Evolutionary conservation across 2,888 invertebrate species (phyloP).

Genomic region (Tetanocera ferruginea): DNA sequence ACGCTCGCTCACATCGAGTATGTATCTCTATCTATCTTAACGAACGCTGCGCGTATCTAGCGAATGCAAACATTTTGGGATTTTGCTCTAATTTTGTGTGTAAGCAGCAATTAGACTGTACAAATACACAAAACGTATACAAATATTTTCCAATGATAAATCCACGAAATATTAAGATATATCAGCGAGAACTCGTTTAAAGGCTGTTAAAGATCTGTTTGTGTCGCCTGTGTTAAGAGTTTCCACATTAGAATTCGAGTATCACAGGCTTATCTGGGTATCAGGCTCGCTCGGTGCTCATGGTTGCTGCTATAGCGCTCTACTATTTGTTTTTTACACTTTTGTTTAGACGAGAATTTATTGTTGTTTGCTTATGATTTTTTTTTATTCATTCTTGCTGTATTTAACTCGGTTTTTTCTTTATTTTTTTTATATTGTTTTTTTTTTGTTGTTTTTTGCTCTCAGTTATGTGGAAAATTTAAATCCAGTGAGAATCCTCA

Average conservation of each 20-base stretch:
- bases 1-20: background rate
- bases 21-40: no score
- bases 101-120: constrained; percentile 59
- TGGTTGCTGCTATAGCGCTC: constrained; percentile 2
- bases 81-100: constrained; percentile 62
- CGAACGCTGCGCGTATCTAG: no score
- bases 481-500: constrained; percentile 20
- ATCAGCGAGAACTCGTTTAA: background rate
- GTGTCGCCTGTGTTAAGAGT: constrained; percentile 12
- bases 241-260: constrained; percentile 11
- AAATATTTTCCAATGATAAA: constrained; percentile 59
- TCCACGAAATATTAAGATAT: constrained; percentile 36
- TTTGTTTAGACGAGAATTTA: constrained; percentile 34
- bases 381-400: no score
- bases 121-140: constrained; percentile 52
- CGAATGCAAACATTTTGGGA: constrained; percentile 56
- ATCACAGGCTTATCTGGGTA: constrained; percentile 6
- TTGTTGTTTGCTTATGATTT: constrained; percentile 23
- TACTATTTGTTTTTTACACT: constrained; percentile 35
- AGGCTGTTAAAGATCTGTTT: constrained; percentile 38
- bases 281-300: background rate
- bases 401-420: background rate
- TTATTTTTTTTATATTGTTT: background rate
- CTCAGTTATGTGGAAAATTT: constrained; percentile 30
- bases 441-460: background rate